Percentiles rank a stretch among this genome's conserved stretches.
These are phyloP conservation scores for Xenus cinereus DNA, from an alignment of 2,113 vertebrate genomes.

Conservation along the genomic window DNA sequence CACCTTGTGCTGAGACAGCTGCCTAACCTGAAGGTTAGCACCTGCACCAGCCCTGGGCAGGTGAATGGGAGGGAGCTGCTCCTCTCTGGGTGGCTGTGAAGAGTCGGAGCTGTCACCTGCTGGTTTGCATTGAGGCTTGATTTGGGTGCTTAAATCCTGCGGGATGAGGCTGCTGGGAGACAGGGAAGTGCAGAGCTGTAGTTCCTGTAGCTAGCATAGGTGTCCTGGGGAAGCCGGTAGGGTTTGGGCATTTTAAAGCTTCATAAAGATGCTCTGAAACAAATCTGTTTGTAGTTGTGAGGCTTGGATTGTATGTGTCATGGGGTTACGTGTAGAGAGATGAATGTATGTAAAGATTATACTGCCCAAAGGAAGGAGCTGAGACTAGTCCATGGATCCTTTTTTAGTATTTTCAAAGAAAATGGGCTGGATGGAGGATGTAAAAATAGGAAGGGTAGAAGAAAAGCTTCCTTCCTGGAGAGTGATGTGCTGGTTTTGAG, in stretches of 20 bases:
- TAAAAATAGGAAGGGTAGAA: background rate
- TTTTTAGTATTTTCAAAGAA: background rate
- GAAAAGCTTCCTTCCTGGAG: background rate
- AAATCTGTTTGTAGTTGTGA: too few relatives aligned
- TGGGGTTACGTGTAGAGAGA: rapidly evolving
- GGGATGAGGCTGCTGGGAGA: background rate
- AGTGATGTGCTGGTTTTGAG: background rate
- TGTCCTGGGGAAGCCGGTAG: too few relatives aligned
- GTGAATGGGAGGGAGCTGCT: background rate
- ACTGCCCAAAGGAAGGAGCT: background rate
- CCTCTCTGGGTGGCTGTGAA: background rate
- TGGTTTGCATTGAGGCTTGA: background rate
- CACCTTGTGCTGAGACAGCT: background rate
- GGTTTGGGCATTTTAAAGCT: background rate
- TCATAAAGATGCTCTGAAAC: background rate
- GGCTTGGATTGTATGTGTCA: background rate
- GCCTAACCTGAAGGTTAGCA: background rate
- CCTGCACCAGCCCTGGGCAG: background rate
- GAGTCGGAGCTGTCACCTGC: background rate
- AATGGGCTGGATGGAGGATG: background rate
- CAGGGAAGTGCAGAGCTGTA: rapidly evolving
- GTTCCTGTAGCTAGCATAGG: rapidly evolving
- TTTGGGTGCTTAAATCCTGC: background rate
- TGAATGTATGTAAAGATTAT: background rate
- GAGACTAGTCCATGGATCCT: background rate